These are phyloP conservation scores for Glyphotaelius pellucidus DNA, from an alignment of 2,888 invertebrate genomes.

Conservation along the genomic window DNA sequence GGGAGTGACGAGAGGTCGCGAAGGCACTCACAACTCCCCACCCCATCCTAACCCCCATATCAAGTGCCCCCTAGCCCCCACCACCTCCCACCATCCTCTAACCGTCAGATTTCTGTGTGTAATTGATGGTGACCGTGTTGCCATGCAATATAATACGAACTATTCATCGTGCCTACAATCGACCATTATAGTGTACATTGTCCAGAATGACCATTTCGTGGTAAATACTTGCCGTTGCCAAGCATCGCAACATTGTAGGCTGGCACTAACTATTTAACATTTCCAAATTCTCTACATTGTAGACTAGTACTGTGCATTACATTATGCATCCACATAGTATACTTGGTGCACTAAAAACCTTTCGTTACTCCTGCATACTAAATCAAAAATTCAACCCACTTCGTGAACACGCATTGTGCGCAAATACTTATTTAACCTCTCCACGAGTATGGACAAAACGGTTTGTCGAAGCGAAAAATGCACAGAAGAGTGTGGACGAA, in stretches of 20 bases:
- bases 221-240: too few species aligned
- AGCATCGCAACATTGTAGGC: background rate
- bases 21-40: background rate
- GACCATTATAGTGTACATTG: background rate
- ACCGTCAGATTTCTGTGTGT: background rate
- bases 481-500: too few species aligned
- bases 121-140: slow-evolving; percentile 10
- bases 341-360: background rate
- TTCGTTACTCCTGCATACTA: background rate
- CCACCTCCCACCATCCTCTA: background rate
- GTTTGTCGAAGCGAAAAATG: too few species aligned
- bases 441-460: too few species aligned
- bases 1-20: slow-evolving; percentile 17
- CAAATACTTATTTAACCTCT: too few species aligned
- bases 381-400: background rate
- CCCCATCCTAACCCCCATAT: background rate
- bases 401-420: background rate
- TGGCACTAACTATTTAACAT: background rate
- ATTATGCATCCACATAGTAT: background rate
- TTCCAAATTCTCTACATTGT: background rate
- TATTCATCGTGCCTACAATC: background rate
- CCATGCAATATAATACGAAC: background rate
- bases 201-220: background rate
- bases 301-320: background rate
- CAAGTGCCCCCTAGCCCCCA: background rate